These are phyloP conservation scores for Apocheima hispidaria DNA, from an alignment of 2,888 invertebrate species.

Conservation along the genomic window DNA sequence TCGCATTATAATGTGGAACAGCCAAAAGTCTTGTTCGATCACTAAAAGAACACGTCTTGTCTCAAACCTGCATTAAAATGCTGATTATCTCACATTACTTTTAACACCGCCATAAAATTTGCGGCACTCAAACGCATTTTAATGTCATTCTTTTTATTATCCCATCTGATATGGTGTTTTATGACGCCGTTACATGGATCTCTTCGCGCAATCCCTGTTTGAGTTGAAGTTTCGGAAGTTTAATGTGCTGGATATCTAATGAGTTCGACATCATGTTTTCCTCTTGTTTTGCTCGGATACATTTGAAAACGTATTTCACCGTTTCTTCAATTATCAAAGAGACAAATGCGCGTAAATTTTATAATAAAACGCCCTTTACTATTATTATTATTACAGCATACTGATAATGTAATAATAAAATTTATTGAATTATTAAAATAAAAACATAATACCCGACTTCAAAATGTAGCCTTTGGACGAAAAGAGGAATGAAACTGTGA, in stretches of 20 bases:
- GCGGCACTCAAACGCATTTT: constrained; percentile 29
- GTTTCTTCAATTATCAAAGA: background rate
- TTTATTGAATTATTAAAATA: too few species aligned
- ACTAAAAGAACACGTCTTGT: constrained; percentile 11
- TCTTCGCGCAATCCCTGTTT: constrained; percentile 34
- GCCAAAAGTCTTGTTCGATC: background rate
- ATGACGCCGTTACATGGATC: constrained; percentile 30
- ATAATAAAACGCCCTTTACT: too few species aligned
- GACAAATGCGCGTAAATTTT: too few species aligned
- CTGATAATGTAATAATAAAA: too few species aligned
- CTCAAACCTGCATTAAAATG: constrained; percentile 18
- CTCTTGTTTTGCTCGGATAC: constrained; percentile 4
- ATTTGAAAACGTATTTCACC: background rate
- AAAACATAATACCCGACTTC: too few species aligned
- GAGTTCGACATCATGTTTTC: background rate
- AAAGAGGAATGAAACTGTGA: too few species aligned
- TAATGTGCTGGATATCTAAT: constrained; percentile 24
- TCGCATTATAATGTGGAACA: background rate
- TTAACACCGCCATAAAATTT: constrained; percentile 30
- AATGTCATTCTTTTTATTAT: constrained; percentile 36
- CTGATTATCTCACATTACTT: constrained; percentile 30
- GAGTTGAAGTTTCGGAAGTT: constrained; percentile 15
- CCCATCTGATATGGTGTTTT: constrained; percentile 35
- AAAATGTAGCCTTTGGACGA: too few species aligned
- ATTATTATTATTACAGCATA: too few species aligned